A percentile compares a stretch with the other conserved stretches of the same genome.
Evolutionary conservation across 1,140 invertebrate species (phyloP).

Genomic region (Drosophila prosaltans): DNA sequence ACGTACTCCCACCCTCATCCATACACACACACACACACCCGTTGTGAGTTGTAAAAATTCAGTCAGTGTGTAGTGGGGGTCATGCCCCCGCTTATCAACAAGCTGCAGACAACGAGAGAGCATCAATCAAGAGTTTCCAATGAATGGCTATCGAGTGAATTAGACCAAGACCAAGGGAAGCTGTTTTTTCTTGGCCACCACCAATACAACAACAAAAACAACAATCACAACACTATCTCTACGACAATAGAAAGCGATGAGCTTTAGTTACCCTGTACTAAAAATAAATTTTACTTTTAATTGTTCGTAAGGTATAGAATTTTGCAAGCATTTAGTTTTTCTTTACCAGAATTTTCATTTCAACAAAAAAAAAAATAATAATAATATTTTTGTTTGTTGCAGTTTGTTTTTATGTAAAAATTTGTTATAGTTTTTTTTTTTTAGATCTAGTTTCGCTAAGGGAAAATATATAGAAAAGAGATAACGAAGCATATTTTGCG

Average conservation of each 20-base stretch:
- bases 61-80: not conserved
- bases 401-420: too few species aligned
- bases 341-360: too few species aligned
- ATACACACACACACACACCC: conserved; percentile 12
- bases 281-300: not conserved
- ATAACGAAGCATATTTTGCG: too few species aligned
- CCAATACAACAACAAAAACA: not conserved
- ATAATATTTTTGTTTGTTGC: too few species aligned
- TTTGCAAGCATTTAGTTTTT: too few species aligned
- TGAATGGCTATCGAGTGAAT: conserved; percentile 81
- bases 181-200: not conserved
- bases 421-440: too few species aligned
- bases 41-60: conserved; percentile 8
- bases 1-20: conserved; percentile 7
- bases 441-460: too few species aligned
- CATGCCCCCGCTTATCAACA: conserved; percentile 63
- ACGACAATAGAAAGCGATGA: not conserved
- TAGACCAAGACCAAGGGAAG: conserved; percentile 52
- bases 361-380: too few species aligned
- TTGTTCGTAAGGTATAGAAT: not conserved
- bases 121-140: conserved; percentile 81
- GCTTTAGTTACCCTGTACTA: not conserved
- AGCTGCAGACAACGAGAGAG: conserved; percentile 68
- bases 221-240: not conserved
- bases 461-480: too few species aligned